These are phyloP conservation scores for Pantelozetes paolii DNA, from an alignment of 2,888 invertebrate species.

Conservation along the genomic window DNA sequence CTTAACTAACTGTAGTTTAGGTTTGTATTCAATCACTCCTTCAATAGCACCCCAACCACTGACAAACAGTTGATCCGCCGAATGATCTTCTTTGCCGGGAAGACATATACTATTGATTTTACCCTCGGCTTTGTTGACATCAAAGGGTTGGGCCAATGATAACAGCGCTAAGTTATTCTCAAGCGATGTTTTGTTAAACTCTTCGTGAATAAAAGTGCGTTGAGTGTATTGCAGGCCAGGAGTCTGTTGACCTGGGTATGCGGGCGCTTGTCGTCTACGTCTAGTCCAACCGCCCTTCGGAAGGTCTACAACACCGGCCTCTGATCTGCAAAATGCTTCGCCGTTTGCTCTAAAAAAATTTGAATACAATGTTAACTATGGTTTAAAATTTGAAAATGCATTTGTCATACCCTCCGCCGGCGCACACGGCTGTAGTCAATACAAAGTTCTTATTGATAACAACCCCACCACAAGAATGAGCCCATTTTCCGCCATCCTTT, in stretches of 20 bases:
- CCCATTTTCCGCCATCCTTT: constrained; percentile 36
- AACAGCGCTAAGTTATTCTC: constrained; percentile 37
- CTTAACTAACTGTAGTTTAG: constrained; percentile 34
- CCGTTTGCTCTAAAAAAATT: neutral
- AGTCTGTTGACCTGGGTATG: constrained; percentile 36
- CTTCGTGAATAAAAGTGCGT: constrained; percentile 20
- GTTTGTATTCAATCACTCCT: neutral
- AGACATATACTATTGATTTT: constrained; percentile 36
- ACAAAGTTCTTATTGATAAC: constrained; percentile 31
- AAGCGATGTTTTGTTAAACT: constrained; percentile 28
- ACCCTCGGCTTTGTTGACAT: constrained; percentile 38
- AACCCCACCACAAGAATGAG: constrained; percentile 39
- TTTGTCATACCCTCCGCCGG: constrained; percentile 38
- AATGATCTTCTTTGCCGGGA: constrained; percentile 1
- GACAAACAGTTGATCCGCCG: constrained; percentile 24
- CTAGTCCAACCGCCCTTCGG: constrained; percentile 39
- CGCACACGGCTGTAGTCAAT: constrained; percentile 37
- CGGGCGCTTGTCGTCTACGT: neutral
- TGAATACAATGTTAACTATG: too few relatives aligned
- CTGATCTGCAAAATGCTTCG: constrained; percentile 30
- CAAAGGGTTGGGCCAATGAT: constrained; percentile 30
- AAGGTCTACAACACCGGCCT: constrained; percentile 36
- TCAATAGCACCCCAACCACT: constrained; percentile 38
- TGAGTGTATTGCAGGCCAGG: constrained; percentile 32
- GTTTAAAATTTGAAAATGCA: too few relatives aligned